A percentile compares a stretch with the other conserved stretches of the same genome.
Evolutionary conservation across 1,140 invertebrate species (phyloP).

Genomic region (Scaptodrosophila lebanonensis): DNA sequence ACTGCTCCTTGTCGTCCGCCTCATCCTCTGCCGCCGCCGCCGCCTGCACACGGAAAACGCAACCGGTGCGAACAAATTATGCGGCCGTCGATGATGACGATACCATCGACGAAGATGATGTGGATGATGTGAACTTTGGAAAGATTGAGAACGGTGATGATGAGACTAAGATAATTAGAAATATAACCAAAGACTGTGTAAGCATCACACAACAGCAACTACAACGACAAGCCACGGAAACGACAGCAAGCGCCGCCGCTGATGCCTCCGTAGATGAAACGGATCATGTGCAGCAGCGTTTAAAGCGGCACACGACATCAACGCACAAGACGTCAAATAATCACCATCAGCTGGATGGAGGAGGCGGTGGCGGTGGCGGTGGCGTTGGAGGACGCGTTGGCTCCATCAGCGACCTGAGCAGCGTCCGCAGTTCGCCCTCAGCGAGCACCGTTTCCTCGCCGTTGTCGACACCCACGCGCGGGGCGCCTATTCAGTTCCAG

Average conservation of each 20-base stretch:
- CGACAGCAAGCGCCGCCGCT: conserved; percentile 45
- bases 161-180: conserved; percentile 18
- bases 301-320: conserved; percentile 49
- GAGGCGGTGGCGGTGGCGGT: conserved; percentile 10
- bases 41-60: conserved; percentile 40
- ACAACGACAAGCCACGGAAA: conserved; percentile 48
- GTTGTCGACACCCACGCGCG: conserved; percentile 67
- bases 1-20: conserved; percentile 7
- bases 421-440: conserved; percentile 67
- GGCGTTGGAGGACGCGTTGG: conserved; percentile 19
- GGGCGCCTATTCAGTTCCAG: conserved; percentile 50
- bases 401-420: conserved; percentile 62
- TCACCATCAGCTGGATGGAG: conserved; percentile 40
- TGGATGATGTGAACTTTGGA: conserved; percentile 64
- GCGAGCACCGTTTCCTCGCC: conserved; percentile 69
- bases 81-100: conserved; percentile 64
- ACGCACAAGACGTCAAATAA: conserved; percentile 18
- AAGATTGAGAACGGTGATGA: conserved; percentile 15
- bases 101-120: conserved; percentile 61
- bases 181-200: conserved; percentile 37
- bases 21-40: conserved; percentile 4
- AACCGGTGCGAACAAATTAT: conserved; percentile 56
- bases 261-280: conserved; percentile 47
- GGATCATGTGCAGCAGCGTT: conserved; percentile 68
- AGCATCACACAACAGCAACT: conserved; percentile 21